Percentiles rank a stretch among this genome's conserved stretches.
phyloP scores from a whole-genome alignment of 2,113 vertebrate species.

The Jaculus jaculus region DNA sequence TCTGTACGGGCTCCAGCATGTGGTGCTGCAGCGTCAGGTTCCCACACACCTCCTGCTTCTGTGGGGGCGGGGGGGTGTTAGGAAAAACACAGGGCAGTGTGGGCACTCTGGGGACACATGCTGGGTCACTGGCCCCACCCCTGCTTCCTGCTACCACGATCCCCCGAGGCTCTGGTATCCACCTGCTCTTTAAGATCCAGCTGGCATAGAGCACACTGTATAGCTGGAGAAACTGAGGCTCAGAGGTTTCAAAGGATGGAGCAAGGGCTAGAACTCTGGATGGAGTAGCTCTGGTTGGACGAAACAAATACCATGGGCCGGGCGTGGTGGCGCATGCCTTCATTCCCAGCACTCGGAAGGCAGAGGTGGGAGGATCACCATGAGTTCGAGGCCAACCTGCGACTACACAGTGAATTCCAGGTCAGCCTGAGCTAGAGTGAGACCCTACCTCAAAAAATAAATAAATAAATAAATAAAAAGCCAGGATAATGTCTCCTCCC shows the following conservation, averaged over 20 bases:
- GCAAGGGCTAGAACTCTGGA: background rate
- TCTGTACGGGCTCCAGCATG: slow-evolving; percentile 98
- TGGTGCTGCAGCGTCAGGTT: slow-evolving; percentile 97
- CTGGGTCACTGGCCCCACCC: rapidly evolving
- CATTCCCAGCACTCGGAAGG: no score
- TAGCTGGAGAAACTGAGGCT: slow-evolving; percentile 6
- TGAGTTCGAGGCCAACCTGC: no score
- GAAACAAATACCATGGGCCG: background rate
- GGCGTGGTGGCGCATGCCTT: no score
- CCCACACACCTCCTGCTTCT: slow-evolving; percentile 97
- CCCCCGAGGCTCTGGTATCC: background rate
- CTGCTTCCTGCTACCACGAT: background rate
- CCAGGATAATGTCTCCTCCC: rapidly evolving
- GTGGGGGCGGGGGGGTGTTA: slow-evolving; percentile 58
- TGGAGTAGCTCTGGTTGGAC: background rate
- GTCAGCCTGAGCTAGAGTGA: no score
- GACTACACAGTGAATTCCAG: no score
- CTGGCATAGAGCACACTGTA: background rate
- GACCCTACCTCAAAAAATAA: no score
- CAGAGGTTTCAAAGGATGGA: background rate
- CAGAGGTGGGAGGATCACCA: no score
- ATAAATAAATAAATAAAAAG: no score
- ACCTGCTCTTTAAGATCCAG: background rate
- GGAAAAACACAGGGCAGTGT: background rate
- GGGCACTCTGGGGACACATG: background rate